Conservation (phyloP, 2,113 vertebrate species). For the Pteronura brasiliensis region DNA sequence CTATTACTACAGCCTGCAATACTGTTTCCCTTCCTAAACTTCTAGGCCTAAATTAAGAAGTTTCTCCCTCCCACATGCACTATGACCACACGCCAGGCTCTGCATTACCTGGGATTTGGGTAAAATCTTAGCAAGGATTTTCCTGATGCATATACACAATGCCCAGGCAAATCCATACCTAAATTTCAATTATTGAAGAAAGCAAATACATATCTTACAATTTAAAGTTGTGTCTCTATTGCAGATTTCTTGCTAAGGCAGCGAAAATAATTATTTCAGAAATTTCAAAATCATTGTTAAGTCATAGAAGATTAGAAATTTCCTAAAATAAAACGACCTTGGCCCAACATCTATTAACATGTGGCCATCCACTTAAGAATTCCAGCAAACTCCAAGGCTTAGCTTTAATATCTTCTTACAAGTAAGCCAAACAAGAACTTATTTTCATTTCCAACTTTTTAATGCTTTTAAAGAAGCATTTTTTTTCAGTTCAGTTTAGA, state of each 20-base stretch:
- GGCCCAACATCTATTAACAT: background rate
- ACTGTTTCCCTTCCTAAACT: background rate
- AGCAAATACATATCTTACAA: background rate
- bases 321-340: background rate
- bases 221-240: constrained; percentile 17
- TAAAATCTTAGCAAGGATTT: background rate
- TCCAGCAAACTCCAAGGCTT: background rate
- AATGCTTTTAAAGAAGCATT: background rate
- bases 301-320: background rate
- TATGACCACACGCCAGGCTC: background rate
- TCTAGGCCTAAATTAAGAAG: background rate
- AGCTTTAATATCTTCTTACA: constrained; percentile 6
- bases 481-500: background rate
- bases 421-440: background rate
- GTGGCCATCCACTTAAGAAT: background rate
- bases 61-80: background rate
- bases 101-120: background rate
- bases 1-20: background rate
- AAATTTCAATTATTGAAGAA: constrained; percentile 16
- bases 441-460: constrained; percentile 16
- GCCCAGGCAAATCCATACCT: background rate
- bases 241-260: background rate
- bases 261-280: constrained; percentile 18
- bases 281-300: background rate
- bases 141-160: background rate